A percentile compares a stretch with the other conserved stretches of the same genome.
These are phyloP conservation scores for Gnathonemus longibarbis DNA, from an alignment of 2,113 vertebrate species.

Conservation along the genomic window DNA sequence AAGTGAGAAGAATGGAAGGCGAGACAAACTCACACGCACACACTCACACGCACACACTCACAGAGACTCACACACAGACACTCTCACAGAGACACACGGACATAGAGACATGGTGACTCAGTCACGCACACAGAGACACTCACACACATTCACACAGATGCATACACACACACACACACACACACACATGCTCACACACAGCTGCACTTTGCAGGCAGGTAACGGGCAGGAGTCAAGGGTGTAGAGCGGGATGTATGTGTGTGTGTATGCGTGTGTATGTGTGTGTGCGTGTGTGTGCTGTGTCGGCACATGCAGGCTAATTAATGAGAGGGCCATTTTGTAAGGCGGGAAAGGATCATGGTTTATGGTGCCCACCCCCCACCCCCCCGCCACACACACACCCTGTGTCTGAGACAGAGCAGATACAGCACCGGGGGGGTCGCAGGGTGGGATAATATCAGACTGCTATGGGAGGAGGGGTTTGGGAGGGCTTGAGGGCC, in stretches of 20 bases:
- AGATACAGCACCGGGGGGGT: background rate
- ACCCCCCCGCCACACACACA: too few species aligned
- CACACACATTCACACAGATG: background rate
- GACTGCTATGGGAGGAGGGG: background rate
- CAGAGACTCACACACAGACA: background rate
- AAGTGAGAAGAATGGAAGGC: background rate
- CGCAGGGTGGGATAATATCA: background rate
- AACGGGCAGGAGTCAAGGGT: background rate
- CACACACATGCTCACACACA: background rate
- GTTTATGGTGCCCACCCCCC: too few species aligned
- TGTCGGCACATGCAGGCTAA: background rate
- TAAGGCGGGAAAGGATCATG: background rate
- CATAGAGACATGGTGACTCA: too few species aligned
- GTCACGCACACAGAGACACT: too few species aligned
- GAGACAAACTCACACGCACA: background rate
- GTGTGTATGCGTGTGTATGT: background rate
- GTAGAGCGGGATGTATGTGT: background rate
- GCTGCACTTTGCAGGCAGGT: background rate
- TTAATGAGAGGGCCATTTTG: background rate
- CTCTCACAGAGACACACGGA: too few species aligned
- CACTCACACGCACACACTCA: background rate
- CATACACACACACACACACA: background rate
- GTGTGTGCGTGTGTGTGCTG: background rate
- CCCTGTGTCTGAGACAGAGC: background rate
- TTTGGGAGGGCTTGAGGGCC: background rate